These are phyloP conservation scores for Chrysolina haemoptera DNA, from an alignment of 2,888 invertebrate species.

Conservation along the genomic window DNA sequence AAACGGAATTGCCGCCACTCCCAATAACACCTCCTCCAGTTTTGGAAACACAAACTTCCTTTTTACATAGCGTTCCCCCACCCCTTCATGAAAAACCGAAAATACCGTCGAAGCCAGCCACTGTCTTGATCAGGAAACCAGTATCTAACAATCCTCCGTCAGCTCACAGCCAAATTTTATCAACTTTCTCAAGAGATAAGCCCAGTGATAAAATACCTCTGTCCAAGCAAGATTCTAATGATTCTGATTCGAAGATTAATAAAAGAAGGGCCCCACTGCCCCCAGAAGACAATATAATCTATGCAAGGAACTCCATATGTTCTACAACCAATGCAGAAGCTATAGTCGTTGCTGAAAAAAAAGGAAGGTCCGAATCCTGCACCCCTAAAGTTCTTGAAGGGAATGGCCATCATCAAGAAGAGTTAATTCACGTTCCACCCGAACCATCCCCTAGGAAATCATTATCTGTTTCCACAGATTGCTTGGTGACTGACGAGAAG, in stretches of 20 bases:
- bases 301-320: conserved; percentile 75
- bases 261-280: conserved; percentile 87
- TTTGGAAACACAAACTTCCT: conserved; percentile 75
- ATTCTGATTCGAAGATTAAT: conserved; percentile 71
- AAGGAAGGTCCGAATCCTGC: conserved; percentile 78
- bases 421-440: conserved; percentile 66
- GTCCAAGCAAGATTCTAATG: conserved; percentile 74
- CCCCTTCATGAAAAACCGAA: conserved; percentile 74
- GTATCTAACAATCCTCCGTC: conserved; percentile 31
- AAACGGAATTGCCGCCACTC: conserved; percentile 78
- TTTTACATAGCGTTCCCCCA: conserved; percentile 74
- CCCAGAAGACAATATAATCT: conserved; percentile 74
- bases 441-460: conserved; percentile 81
- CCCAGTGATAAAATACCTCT: conserved; percentile 66
- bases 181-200: conserved; percentile 38
- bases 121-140: conserved; percentile 62
- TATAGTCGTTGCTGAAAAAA: conserved; percentile 74
- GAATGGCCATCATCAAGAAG: conserved; percentile 55
- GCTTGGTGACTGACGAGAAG: conserved; percentile 71
- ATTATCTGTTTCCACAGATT: conserved; percentile 84
- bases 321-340: conserved; percentile 74
- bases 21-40: conserved; percentile 80
- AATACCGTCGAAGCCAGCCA: conserved; percentile 80
- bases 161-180: conserved; percentile 17
- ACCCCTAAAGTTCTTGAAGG: conserved; percentile 75